Percentiles rank a stretch among this genome's conserved stretches.
phyloP scores from a whole-genome alignment of 2,888 invertebrate species.

The Epinotia brunnichana region DNA sequence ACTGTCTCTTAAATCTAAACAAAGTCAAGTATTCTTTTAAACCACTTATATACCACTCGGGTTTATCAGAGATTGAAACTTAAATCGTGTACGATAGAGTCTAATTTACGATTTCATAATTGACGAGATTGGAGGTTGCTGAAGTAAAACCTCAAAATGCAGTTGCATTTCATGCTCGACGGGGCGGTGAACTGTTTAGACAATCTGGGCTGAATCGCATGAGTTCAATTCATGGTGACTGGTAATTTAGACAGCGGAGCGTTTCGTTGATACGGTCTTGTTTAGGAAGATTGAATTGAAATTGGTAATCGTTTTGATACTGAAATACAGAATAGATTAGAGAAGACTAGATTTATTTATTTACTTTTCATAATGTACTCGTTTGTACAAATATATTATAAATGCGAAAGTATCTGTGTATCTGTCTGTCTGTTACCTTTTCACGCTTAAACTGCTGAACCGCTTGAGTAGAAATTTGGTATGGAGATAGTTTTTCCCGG shows the following conservation, averaged over 20 bases:
- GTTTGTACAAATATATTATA: too few relatives aligned
- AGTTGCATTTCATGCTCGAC: slow-evolving; percentile 63
- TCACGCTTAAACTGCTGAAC: too few relatives aligned
- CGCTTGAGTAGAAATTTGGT: too few relatives aligned
- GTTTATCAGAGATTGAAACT: neutral
- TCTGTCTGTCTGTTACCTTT: too few relatives aligned
- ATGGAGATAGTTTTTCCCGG: too few relatives aligned
- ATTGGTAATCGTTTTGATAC: slow-evolving; percentile 3
- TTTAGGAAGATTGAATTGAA: slow-evolving; percentile 33
- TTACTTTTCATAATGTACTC: too few relatives aligned
- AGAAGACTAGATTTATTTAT: too few relatives aligned
- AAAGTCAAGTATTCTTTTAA: neutral
- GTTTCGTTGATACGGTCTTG: slow-evolving; percentile 24
- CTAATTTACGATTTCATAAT: slow-evolving; percentile 1
- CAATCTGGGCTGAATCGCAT: slow-evolving; percentile 24
- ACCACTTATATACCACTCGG: neutral
- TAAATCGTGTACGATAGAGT: neutral
- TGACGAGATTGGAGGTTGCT: neutral
- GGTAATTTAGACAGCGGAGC: slow-evolving; percentile 37
- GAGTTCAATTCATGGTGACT: slow-evolving; percentile 34
- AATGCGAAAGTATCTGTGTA: too few relatives aligned
- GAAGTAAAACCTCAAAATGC: slow-evolving; percentile 47
- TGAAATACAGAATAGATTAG: neutral
- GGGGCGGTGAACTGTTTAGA: slow-evolving; percentile 40
- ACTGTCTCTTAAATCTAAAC: slow-evolving; percentile 15